Percentiles rank a stretch among this genome's conserved stretches.
Conservation (phyloP, 1,140 invertebrate species). For the Thaumatotibia leucotreta region DNA sequence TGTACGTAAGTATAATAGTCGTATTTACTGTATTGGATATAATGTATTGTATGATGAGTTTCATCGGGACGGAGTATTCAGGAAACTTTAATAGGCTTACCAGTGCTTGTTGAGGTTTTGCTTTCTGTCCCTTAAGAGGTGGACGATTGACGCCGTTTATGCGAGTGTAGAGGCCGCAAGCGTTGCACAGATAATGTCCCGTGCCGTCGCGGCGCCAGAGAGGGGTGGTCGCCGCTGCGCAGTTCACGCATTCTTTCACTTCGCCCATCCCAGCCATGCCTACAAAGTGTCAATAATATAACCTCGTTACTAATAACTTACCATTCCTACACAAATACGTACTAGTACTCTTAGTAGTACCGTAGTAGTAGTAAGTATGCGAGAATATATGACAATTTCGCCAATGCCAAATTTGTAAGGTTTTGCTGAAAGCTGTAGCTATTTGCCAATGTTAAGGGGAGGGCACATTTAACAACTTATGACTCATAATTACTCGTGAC, state of each 20-base stretch:
- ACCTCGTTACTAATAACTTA: too few species aligned
- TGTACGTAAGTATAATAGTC: too few species aligned
- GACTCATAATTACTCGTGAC: not conserved
- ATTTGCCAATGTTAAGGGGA: too few species aligned
- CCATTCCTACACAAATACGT: too few species aligned
- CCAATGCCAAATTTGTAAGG: too few species aligned
- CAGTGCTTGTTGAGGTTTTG: conserved; percentile 69
- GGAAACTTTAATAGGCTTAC: conserved; percentile 24
- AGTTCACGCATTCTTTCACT: conserved; percentile 92
- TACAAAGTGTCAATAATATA: too few species aligned
- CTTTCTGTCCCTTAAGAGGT: conserved; percentile 76
- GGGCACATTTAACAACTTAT: not conserved
- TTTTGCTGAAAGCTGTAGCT: too few species aligned
- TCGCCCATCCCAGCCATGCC: conserved; percentile 76
- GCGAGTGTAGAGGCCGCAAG: conserved; percentile 89
- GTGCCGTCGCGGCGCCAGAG: conserved; percentile 93
- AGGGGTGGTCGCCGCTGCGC: conserved; percentile 89
- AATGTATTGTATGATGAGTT: not conserved
- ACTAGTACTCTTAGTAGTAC: too few species aligned
- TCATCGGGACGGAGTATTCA: not conserved
- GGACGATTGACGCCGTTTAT: conserved; percentile 93
- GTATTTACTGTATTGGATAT: too few species aligned
- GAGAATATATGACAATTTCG: too few species aligned
- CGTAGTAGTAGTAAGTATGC: too few species aligned
- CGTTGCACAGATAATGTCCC: conserved; percentile 94